A percentile compares a stretch with the other conserved stretches of the same genome.
Conservation (phyloP, 2,113 vertebrate genomes). For the Oreochromis niloticus region DNA sequence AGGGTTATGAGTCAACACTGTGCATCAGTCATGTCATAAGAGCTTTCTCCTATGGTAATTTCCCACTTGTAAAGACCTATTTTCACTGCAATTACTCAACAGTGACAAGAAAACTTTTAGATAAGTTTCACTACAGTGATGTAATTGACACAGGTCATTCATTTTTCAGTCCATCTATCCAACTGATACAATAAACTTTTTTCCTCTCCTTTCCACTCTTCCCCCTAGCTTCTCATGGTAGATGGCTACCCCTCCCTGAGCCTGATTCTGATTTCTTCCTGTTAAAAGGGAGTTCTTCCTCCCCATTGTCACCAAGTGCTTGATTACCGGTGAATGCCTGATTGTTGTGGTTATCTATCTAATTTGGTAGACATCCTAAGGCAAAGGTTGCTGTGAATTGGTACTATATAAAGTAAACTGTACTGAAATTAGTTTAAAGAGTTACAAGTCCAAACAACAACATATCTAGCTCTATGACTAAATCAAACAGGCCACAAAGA, state of each 20-base stretch:
- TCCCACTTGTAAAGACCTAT: background rate
- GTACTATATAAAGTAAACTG: background rate
- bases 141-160: background rate
- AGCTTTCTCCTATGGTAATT: background rate
- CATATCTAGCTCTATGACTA: background rate
- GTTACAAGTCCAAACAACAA: background rate
- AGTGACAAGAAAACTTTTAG: background rate
- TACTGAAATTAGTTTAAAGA: background rate
- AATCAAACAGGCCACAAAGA: background rate
- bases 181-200: background rate
- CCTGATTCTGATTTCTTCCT: background rate
- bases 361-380: background rate
- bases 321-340: accelerated
- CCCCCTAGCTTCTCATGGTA: background rate
- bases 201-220: background rate
- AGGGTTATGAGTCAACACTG: slow-evolving; percentile 4
- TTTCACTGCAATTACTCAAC: background rate
- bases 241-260: background rate
- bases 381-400: background rate
- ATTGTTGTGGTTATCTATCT: background rate
- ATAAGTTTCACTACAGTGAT: background rate
- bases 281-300: background rate
- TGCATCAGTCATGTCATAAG: background rate
- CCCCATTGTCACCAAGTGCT: accelerated
- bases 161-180: background rate